Evolutionary conservation across 2,113 vertebrate genomes (phyloP), one percentile per base, ranked within the genome.

Genomic region (Anas platyrhynchos): DNA sequence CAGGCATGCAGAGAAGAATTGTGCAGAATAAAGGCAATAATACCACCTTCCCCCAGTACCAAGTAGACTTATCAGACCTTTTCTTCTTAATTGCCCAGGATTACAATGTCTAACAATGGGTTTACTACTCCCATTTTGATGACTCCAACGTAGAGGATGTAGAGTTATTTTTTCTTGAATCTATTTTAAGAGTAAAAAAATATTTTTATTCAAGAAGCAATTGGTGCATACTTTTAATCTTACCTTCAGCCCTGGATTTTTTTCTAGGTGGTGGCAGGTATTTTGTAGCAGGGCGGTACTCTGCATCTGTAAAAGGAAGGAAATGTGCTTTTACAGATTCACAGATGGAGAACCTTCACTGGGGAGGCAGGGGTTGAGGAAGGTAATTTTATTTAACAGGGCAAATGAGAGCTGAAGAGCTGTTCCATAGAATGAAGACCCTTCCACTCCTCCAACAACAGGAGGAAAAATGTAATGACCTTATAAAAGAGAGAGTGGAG

Each of bases 221-320:
- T 27, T 56, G 46, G 14, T 48, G 16, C 31, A 11, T 25, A 46
- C 14, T 50, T 90, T n/a, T 48, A n/a, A n/a, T 31, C 79, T 83
- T 92, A 96, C 91, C 95, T 90, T 55, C 75, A 38, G 83, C 10
- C 25, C 27, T 36, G 79, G 72, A n/a, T 17, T 41, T 62, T 27
- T 84, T 98, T 81, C 65, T 67, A 75, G 75, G 73, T 21, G 91
- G 97, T 46, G 96, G 97, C 58, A 98, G 83, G 78, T 94, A 98
- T 80, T 95, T 97, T 93, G 96, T 48, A 66, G 94, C 83, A 56
- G 94, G 72, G 11, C 69, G n/a, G 23, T 94, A 91, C 34, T 95
- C 94, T 85, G 95, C 65, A 88, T 98, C 97, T 98, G 93, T 29
- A 50, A 93, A 75, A 58, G 55, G 56, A 50, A 62, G 61, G 26